Conservation (phyloP, 2,888 invertebrate genomes). For the Aphidius colemani region DNA sequence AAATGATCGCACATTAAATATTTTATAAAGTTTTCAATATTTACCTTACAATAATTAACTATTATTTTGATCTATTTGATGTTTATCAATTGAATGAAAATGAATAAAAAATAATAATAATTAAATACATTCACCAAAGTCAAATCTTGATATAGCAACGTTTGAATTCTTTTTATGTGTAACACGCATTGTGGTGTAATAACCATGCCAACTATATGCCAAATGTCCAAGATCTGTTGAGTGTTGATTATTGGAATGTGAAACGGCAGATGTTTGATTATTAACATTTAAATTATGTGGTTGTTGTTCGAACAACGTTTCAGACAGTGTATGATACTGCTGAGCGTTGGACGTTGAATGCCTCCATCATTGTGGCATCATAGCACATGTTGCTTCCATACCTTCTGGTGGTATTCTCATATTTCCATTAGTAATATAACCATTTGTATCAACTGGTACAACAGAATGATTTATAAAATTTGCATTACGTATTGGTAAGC, state of each 20-base stretch:
- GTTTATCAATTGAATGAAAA: constrained; percentile 16
- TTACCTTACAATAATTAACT: not conserved
- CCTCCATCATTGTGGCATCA: constrained; percentile 56
- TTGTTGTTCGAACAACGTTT: constrained; percentile 24
- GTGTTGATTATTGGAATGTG: constrained; percentile 10
- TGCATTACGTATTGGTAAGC: constrained; percentile 39
- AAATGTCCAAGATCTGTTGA: constrained; percentile 25
- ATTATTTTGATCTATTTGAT: constrained; percentile 1
- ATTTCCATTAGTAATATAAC: constrained; percentile 63
- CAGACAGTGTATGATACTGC: constrained; percentile 18
- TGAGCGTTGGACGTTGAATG: constrained; percentile 50
- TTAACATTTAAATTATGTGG: not conserved
- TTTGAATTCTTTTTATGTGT: constrained; percentile 34
- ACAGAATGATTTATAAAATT: constrained; percentile 46
- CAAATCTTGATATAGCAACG: constrained; percentile 39
- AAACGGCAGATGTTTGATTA: constrained; percentile 5
- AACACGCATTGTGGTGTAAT: constrained; percentile 28
- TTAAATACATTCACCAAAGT: constrained; percentile 33
- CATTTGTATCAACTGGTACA: constrained; percentile 59
- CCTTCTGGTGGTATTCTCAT: constrained; percentile 66
- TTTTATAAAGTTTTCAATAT: constrained; percentile 5
- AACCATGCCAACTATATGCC: constrained; percentile 31
- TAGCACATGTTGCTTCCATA: constrained; percentile 62
- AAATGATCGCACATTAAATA: no score
- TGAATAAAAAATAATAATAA: not conserved